Percentiles rank a stretch among this genome's conserved stretches.
phyloP scores from a whole-genome alignment of 2,888 invertebrate species.

The Drosophila borborema region DNA sequence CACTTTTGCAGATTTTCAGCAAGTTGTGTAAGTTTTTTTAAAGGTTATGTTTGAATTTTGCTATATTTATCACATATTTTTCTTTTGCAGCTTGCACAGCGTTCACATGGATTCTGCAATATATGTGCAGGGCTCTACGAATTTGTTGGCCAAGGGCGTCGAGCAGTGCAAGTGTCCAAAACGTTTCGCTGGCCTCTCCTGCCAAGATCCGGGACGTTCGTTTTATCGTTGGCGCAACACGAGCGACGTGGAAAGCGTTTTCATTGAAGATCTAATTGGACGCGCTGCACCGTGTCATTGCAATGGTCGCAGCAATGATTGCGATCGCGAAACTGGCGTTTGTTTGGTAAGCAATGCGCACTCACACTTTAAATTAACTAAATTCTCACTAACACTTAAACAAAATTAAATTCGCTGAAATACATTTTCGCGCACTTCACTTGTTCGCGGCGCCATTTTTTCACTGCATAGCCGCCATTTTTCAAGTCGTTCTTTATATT shows the following conservation, averaged over 20 bases:
- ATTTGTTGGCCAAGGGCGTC: constrained; percentile 91
- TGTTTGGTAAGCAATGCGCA: constrained; percentile 89
- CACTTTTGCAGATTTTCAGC: constrained; percentile 87
- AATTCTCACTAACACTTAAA: background rate
- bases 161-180: constrained; percentile 94
- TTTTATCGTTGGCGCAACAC: constrained; percentile 91
- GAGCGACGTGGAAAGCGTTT: constrained; percentile 87
- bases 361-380: background rate
- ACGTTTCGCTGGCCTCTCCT: constrained; percentile 93
- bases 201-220: constrained; percentile 94
- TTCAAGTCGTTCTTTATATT: background rate
- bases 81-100: constrained; percentile 88
- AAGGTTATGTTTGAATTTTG: background rate
- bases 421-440: background rate
- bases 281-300: constrained; percentile 93
- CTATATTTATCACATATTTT: background rate
- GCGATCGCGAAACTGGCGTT: constrained; percentile 93
- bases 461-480: background rate
- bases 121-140: constrained; percentile 88
- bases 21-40: constrained; percentile 86
- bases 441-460: constrained; percentile 1
- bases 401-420: background rate
- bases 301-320: constrained; percentile 90
- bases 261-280: constrained; percentile 91
- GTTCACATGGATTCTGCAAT: constrained; percentile 94